Evolutionary conservation across 2,113 vertebrate genomes (phyloP).

Genomic region (Rynchops niger): DNA sequence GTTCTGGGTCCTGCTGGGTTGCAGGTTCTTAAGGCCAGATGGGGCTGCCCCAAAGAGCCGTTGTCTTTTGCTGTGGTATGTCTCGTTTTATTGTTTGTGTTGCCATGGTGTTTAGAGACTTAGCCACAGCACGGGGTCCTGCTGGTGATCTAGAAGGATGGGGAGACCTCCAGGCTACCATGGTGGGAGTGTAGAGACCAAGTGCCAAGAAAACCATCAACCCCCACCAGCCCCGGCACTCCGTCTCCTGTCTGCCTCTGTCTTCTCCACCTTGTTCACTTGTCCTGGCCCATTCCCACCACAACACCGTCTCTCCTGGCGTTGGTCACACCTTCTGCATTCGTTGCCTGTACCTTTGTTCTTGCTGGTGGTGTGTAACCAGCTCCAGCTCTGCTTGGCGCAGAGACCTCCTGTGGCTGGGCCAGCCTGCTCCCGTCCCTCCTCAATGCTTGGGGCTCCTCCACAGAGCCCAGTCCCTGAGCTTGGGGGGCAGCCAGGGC

Average conservation of each 20-base stretch:
- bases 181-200: neutral
- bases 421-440: neutral
- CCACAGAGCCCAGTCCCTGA: neutral
- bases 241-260: neutral
- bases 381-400: neutral
- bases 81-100: neutral
- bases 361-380: neutral
- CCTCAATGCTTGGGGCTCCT: neutral
- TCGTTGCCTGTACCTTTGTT: neutral
- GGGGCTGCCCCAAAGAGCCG: neutral
- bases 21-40: neutral
- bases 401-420: neutral
- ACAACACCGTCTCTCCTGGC: fast-evolving
- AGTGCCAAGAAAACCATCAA: neutral
- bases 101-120: neutral
- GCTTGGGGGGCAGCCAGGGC: neutral
- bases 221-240: neutral
- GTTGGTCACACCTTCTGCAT: neutral
- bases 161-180: neutral
- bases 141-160: neutral
- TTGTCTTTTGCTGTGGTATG: neutral
- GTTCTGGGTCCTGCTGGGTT: neutral
- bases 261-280: neutral
- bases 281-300: neutral
- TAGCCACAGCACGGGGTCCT: neutral